A percentile compares a stretch with the other conserved stretches of the same genome.
These are phyloP conservation scores for Pammene fasciana DNA, from an alignment of 2,888 invertebrate genomes.

Conservation along the genomic window DNA sequence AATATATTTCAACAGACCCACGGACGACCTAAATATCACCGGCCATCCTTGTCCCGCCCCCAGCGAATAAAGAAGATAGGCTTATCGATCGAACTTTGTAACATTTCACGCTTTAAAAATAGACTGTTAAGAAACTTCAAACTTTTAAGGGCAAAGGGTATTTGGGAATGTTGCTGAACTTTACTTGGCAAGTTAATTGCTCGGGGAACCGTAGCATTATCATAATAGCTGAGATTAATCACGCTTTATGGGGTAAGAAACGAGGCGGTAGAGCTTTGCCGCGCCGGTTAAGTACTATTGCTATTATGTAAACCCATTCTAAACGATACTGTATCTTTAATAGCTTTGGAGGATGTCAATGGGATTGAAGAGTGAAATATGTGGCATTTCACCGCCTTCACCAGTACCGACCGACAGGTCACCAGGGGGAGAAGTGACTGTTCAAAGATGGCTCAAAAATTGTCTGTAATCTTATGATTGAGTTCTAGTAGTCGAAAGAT, in stretches of 20 bases:
- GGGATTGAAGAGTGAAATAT: background rate
- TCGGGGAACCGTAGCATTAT: constrained; percentile 7
- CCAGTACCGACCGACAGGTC: background rate
- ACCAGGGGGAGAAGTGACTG: background rate
- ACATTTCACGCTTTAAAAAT: constrained; percentile 37
- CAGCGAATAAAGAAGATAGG: constrained; percentile 28
- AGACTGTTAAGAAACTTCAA: constrained; percentile 28
- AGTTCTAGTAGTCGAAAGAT: too few relatives aligned
- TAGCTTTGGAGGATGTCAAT: background rate
- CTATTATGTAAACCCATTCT: constrained; percentile 8
- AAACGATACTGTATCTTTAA: constrained; percentile 8
- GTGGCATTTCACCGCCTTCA: background rate
- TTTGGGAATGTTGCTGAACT: constrained; percentile 32
- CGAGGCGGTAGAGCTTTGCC: constrained; percentile 1
- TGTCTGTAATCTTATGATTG: too few relatives aligned
- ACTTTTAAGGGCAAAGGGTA: constrained; percentile 38
- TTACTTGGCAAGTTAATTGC: constrained; percentile 13
- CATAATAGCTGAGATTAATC: constrained; percentile 27
- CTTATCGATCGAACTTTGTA: constrained; percentile 36
- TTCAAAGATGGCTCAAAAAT: background rate
- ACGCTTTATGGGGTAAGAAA: constrained; percentile 11
- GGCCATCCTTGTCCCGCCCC: constrained; percentile 17
- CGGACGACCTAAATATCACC: constrained; percentile 32
- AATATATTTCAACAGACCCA: constrained; percentile 34
- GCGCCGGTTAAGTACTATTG: background rate